These are phyloP conservation scores for Poecilus cupreus DNA, from an alignment of 2,888 invertebrate species.

Conservation along the genomic window DNA sequence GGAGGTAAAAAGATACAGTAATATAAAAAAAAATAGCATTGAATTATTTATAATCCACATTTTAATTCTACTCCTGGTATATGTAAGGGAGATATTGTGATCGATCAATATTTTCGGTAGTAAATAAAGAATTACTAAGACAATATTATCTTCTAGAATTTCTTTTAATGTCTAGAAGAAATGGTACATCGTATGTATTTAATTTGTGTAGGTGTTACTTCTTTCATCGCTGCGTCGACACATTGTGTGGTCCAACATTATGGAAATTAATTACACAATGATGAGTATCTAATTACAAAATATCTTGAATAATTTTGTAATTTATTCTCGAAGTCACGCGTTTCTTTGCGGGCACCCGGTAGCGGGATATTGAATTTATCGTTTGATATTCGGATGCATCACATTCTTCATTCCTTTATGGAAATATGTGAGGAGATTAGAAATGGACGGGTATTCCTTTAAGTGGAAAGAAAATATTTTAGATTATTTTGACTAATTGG, in stretches of 20 bases:
- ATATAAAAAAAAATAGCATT: no score
- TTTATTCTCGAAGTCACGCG: neutral
- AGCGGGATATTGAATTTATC: neutral
- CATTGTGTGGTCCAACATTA: constrained; percentile 1
- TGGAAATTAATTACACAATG: constrained; percentile 5
- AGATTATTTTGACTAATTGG: neutral
- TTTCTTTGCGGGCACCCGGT: neutral
- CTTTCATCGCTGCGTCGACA: neutral
- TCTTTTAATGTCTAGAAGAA: no score
- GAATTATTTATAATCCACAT: no score
- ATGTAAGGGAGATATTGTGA: no score
- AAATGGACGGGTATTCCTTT: no score
- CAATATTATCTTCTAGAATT: no score
- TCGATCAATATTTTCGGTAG: no score
- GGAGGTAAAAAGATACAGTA: no score
- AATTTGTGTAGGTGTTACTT: constrained; percentile 5
- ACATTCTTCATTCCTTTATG: constrained; percentile 1
- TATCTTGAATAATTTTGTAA: neutral
- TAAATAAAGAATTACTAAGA: no score
- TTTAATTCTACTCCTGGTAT: no score
- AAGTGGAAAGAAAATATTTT: no score
- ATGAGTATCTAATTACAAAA: constrained; percentile 14
- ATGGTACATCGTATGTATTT: no score
- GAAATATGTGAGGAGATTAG: neutral
- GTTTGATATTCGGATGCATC: neutral